A percentile compares a stretch with the other conserved stretches of the same genome.
These are phyloP conservation scores for Heliconius sara DNA, from an alignment of 2,888 invertebrate species.

Conservation along the genomic window DNA sequence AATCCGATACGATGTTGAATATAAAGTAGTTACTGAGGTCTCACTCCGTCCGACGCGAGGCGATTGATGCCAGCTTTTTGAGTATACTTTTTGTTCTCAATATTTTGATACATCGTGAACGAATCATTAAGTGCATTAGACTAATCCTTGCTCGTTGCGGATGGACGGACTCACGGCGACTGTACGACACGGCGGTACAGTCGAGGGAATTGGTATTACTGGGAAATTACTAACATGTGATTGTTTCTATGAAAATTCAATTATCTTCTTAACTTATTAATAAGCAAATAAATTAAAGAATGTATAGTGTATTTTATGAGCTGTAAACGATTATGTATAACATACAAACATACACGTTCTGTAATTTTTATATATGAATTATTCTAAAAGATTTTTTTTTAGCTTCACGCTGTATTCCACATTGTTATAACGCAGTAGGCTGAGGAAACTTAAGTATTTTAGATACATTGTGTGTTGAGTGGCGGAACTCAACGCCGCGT, in stretches of 20 bases:
- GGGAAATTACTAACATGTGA: background rate
- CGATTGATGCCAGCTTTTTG: constrained; percentile 33
- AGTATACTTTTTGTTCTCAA: constrained; percentile 44
- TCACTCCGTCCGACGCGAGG: constrained; percentile 34
- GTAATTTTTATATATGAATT: no score
- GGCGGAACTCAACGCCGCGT: no score
- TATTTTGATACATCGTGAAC: constrained; percentile 46
- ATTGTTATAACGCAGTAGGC: no score
- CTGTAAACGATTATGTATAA: no score
- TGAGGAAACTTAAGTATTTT: no score
- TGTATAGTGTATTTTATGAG: no score
- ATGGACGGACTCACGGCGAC: background rate
- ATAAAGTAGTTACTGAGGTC: constrained; percentile 29
- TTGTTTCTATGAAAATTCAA: background rate
- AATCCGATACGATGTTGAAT: constrained; percentile 30
- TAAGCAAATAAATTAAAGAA: no score
- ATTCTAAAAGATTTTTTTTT: no score
- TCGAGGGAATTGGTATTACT: background rate
- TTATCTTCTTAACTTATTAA: no score
- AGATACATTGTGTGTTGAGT: no score
- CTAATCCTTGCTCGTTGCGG: constrained; percentile 35
- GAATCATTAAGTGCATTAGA: constrained; percentile 44
- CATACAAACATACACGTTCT: no score
- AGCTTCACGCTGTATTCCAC: no score
- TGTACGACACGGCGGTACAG: background rate